phyloP scores from a whole-genome alignment of 2,797 vertebrate genomes.

The Phataginus tricuspis region DNA sequence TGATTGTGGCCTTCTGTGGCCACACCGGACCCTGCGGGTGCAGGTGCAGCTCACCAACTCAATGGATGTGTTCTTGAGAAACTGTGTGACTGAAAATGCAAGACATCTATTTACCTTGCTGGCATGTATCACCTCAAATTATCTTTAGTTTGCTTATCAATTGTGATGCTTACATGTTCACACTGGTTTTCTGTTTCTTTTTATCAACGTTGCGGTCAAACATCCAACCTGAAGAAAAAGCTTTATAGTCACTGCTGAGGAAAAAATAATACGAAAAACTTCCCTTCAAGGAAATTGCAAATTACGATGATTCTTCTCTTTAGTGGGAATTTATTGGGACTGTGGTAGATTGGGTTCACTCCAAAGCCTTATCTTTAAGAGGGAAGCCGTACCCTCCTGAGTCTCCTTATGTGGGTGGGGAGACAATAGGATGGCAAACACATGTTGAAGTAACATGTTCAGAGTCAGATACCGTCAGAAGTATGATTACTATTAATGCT shows the following conservation, averaged over 20 bases:
- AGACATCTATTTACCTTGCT: neutral
- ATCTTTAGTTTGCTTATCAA: neutral
- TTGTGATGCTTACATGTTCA: neutral
- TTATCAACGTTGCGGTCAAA: neutral
- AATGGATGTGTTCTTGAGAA: neutral
- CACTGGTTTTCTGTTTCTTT: neutral
- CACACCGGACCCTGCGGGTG: neutral
- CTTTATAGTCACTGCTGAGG: neutral
- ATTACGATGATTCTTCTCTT: neutral
- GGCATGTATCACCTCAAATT: neutral
- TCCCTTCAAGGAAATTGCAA: neutral
- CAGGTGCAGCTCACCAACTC: fast-evolving
- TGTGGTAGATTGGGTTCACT: neutral
- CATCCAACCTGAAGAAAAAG: neutral
- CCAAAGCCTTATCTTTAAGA: neutral
- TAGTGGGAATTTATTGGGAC: neutral
- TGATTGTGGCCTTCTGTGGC: neutral
- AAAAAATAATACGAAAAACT: neutral
- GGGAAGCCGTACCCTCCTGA: neutral
- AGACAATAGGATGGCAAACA: neutral
- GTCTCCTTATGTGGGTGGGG: neutral
- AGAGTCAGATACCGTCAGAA: neutral
- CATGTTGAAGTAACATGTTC: neutral
- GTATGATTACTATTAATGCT: neutral
- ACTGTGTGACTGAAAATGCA: neutral